phyloP scores from a whole-genome alignment of 1,140 invertebrate genomes.

The honey bee (Apis mellifera) region Amel_HAv3.1 CM009934.2:6106001-6106500 shows the following conservation, averaged over 20 bases:
- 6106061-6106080: slow-evolving; percentile 48
- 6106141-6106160: not conserved
- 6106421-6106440: not conserved
- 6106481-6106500: not conserved
- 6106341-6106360: not conserved
- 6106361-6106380: not conserved
- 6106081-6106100: not conserved
- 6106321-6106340: too few species aligned
- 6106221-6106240: too few species aligned
- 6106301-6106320: too few species aligned
- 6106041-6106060: slow-evolving; percentile 54
- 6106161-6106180: not conserved
- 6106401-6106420: not conserved
- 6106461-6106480: too few species aligned
- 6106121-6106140: not conserved
- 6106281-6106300: too few species aligned
- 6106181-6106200: not conserved
- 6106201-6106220: too few species aligned
- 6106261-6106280: too few species aligned
- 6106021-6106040: slow-evolving; percentile 5
- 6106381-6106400: not conserved
- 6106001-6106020: too few species aligned
- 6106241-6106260: too few species aligned
- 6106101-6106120: slow-evolving; percentile 45
- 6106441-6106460: not conserved